A percentile compares a stretch with the other conserved stretches of the same genome.
Conservation (phyloP, 2,113 vertebrate species). For the Gallinago jamesoni region DNA sequence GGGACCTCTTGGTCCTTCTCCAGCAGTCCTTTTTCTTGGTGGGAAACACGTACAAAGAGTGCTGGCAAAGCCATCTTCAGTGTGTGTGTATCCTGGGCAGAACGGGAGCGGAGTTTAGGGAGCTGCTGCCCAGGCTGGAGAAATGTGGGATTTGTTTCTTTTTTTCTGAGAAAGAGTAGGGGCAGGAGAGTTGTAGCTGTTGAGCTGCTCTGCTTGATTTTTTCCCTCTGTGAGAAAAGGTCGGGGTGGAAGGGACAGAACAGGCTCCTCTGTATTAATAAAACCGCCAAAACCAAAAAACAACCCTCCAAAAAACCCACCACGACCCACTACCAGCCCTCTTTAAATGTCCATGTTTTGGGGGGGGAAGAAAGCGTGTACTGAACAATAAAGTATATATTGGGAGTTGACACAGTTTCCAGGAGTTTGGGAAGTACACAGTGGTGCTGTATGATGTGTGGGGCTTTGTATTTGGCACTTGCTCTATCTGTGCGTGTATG, state of each 20-base stretch:
- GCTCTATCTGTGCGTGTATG: neutral
- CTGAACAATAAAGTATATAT: neutral
- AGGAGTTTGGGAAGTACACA: neutral
- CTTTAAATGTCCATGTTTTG: neutral
- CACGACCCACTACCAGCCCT: too few species aligned
- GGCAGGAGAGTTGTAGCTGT: neutral
- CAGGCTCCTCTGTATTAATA: neutral
- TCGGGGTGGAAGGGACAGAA: neutral
- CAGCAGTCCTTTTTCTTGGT: neutral
- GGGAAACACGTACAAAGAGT: neutral
- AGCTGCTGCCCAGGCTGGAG: neutral
- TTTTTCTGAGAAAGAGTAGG: neutral
- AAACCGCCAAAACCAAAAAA: neutral
- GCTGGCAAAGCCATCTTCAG: neutral
- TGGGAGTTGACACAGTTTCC: neutral
- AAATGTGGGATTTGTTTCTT: neutral
- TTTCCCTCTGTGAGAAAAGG: neutral
- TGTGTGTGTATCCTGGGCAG: fast-evolving
- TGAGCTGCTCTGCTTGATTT: neutral
- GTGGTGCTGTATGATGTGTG: neutral
- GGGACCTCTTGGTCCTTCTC: neutral
- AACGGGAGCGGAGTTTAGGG: neutral
- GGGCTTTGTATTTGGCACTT: neutral
- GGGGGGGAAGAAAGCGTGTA: fast-evolving
- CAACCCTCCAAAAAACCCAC: too few species aligned